Conservation (phyloP, 2,888 invertebrate genomes). For the Drosophila niveifrons region DNA sequence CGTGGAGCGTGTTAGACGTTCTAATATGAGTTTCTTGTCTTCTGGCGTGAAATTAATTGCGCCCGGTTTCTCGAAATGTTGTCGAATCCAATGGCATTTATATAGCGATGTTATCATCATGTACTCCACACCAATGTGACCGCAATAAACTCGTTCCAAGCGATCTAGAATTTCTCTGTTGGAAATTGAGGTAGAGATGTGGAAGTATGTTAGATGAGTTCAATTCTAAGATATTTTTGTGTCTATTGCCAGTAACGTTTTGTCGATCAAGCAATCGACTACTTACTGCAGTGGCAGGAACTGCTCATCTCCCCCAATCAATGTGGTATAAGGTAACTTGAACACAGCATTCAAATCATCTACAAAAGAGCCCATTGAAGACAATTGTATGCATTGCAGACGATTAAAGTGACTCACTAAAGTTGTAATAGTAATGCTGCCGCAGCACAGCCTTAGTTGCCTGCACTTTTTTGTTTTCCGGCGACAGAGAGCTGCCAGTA, state of each 20-base stretch:
- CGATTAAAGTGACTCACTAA: slow-evolving; percentile 49
- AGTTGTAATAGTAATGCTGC: slow-evolving; percentile 63
- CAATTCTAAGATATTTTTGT: too few species aligned
- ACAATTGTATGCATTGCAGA: not conserved
- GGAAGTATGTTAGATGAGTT: too few species aligned
- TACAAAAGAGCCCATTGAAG: slow-evolving; percentile 32
- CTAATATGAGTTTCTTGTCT: slow-evolving; percentile 96
- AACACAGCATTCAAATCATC: slow-evolving; percentile 97
- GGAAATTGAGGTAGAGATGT: not conserved
- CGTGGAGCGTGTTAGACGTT: slow-evolving; percentile 95
- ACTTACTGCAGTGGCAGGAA: slow-evolving; percentile 90
- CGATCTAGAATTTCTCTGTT: slow-evolving; percentile 94
- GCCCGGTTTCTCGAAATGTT: slow-evolving; percentile 96
- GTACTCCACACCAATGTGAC: slow-evolving; percentile 98
- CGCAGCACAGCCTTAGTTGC: slow-evolving; percentile 66
- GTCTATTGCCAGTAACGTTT: too few species aligned
- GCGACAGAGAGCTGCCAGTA: slow-evolving; percentile 24
- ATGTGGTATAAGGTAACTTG: slow-evolving; percentile 98
- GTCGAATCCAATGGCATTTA: slow-evolving; percentile 98
- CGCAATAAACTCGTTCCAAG: slow-evolving; percentile 96
- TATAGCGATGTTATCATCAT: slow-evolving; percentile 99
- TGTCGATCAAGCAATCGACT: not conserved
- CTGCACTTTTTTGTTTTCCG: slow-evolving; percentile 52
- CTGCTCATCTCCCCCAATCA: slow-evolving; percentile 96
- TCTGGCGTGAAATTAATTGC: slow-evolving; percentile 92